phyloP scores from a whole-genome alignment of 2,888 invertebrate species.

The Hypomecis punctinalis region DNA sequence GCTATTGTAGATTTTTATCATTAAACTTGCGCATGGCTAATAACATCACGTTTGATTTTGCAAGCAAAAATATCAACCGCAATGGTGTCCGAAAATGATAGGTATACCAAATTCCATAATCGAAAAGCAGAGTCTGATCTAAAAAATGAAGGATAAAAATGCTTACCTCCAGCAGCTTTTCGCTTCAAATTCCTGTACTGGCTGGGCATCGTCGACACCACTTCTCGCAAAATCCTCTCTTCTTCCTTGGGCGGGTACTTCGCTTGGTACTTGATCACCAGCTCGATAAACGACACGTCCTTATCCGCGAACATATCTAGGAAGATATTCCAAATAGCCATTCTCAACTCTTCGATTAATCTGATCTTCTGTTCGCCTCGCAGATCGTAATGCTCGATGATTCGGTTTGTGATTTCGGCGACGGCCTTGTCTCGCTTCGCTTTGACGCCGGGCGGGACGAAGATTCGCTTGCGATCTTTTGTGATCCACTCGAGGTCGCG shows the following conservation, averaged over 20 bases:
- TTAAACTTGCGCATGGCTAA: too few relatives aligned
- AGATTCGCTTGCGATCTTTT: constrained; percentile 15
- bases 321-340: constrained; percentile 53
- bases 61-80: too few relatives aligned
- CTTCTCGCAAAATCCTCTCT: constrained; percentile 63
- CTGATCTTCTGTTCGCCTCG: constrained; percentile 52
- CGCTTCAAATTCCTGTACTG: constrained; percentile 60
- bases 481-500: constrained; percentile 8
- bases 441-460: constrained; percentile 38
- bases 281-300: constrained; percentile 71
- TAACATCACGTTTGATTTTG: too few relatives aligned
- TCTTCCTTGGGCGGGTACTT: constrained; percentile 59
- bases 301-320: constrained; percentile 65
- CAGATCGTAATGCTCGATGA: constrained; percentile 58
- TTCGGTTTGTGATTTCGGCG: constrained; percentile 62
- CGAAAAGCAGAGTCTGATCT: neutral
- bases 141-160: neutral
- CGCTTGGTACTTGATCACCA: constrained; percentile 68
- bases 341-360: constrained; percentile 58
- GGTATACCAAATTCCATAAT: too few relatives aligned
- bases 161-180: constrained; percentile 64
- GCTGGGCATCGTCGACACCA: constrained; percentile 60
- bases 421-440: constrained; percentile 66
- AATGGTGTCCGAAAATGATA: too few relatives aligned
- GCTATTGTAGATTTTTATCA: too few relatives aligned